These are phyloP conservation scores for Leiothrix lutea DNA, from an alignment of 2,113 vertebrate genomes.

Conservation along the genomic window DNA sequence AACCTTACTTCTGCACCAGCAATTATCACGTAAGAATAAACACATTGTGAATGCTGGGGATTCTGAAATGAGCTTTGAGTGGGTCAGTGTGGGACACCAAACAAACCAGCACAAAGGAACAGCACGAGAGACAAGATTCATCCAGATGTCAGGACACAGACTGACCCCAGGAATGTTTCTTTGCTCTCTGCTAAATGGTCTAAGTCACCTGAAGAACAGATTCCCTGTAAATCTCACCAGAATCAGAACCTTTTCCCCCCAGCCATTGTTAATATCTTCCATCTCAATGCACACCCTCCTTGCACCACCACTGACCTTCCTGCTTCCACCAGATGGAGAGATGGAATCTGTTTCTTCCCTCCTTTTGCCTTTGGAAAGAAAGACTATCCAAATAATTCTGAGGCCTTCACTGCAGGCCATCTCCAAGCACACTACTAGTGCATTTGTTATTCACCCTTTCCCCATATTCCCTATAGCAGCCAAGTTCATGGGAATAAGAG, in stretches of 20 bases:
- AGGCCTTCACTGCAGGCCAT: background rate
- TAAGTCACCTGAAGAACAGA: background rate
- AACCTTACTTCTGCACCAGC: constrained; percentile 7
- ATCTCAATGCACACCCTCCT: background rate
- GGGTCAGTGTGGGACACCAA: background rate
- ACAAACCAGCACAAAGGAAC: background rate
- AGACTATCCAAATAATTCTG: background rate
- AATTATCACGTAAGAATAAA: constrained; percentile 21
- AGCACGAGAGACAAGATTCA: background rate
- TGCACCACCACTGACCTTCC: background rate
- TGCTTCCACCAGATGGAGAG: background rate
- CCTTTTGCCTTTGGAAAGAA: background rate
- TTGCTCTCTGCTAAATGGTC: background rate
- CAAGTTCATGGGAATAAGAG: background rate
- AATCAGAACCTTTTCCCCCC: background rate
- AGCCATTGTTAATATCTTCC: background rate
- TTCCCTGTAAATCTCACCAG: background rate
- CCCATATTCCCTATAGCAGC: background rate
- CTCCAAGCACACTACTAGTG: background rate
- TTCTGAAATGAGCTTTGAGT: constrained; percentile 13
- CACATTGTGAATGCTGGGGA: background rate
- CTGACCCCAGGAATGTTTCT: background rate
- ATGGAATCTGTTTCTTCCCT: background rate
- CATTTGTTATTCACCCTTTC: background rate
- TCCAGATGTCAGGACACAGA: background rate